Base-by-base conservation (phyloP, 2,113 vertebrate species). In the Acrocephalus arundinaceus region DNA sequence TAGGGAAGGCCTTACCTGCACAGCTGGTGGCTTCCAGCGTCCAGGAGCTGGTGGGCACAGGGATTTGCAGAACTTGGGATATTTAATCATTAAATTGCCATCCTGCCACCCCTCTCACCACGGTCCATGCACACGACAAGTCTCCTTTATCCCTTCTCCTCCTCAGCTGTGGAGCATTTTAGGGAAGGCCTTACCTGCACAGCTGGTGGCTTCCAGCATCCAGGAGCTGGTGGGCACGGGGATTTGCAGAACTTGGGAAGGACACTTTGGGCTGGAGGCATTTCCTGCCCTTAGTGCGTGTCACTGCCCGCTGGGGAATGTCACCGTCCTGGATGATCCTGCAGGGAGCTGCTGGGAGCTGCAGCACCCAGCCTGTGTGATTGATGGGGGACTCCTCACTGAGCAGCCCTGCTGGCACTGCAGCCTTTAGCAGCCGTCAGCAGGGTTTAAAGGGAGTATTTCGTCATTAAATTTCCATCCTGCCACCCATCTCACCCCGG, bases 201-300 rank as follows among this genome's bases (percentile, higher is more conserved):
- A n/a, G n/a, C n/a, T n/a, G n/a, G n/a, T n/a, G n/a, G n/a, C n/a
- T n/a, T n/a, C 54, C 8, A 2, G 23, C 8, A 2, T 3, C 31
- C 77, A 13, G 71, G 31, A 2, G 3, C 77, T 52, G 5, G 1
- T 2, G 22, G 55, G 67, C 55, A 17, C n/a, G 7, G n/a, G n/a
- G 15, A 4, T 21, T 39, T 5, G 21, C 17, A 33, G 41, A 45
- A 5, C 39, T 24, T 13, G 17, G 45, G n/a, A 5, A 59, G 61
- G 52, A 37, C 0, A 1, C 51, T 28, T 23, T 0, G 0, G 43
- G 62, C n/a, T 71, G 57, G 12, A 48, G 9, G 18, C 2, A 4
- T 49, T 59, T 39, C 3, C 45, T 54, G 33, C 27, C 57, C 55
- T 27, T 8, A 0, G 3, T 30, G 41, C 4, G 0, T 0, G 0